Evolutionary conservation across 2,113 vertebrate species (phyloP), one percentile per base, ranked within the genome.

Genomic region (Semicossyphus pulcher): DNA sequence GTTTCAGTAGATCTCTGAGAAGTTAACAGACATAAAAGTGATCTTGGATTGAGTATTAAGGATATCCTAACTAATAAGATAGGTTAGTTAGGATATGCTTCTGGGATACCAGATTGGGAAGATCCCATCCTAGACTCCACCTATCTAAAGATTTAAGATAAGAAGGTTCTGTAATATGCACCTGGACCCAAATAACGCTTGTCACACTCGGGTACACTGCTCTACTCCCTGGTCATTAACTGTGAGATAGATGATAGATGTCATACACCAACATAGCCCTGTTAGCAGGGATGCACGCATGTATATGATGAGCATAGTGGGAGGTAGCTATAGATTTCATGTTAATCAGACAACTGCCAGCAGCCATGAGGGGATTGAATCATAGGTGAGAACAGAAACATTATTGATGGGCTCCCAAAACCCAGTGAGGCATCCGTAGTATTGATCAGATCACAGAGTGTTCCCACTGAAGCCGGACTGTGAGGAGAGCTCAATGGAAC

Each of bases 361-460:
- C n/a, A 53, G 59, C 70, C 80, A 39, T 21, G 34, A 60, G 45
- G 58, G 68, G 44, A 58, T 20, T 86, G 51, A 85, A 75, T 84
- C 77, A 62, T 66, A 56, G 9, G 20, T 57, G 37, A 78, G 29
- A 79, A 70, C 21, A 57, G 20, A 29, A 53, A 41, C 61, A 41
- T 71, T 89, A 80, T 79, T 74, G 73, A 84, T 77, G 60, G 21
- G 20, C 45, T 70, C 49, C 47, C 14, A 25, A 63, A 81, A 78
- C 14, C 10, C 23, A 67, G 51, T 52, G 66, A 91, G 58, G 65
- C 61, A 75, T 78, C 67, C 39, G 68, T 54, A 21, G 42, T 68
- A 82, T 87, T 82, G 86, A 86, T 83, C 63, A 62, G 28, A 77
- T 66, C 53, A 69, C 61, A 72, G 52, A n/a, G 57, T 45, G 47